A percentile compares a stretch with the other conserved stretches of the same genome.
These are phyloP conservation scores for Scleropages formosus DNA, from an alignment of 2,797 vertebrate species.

Conservation along the genomic window DNA sequence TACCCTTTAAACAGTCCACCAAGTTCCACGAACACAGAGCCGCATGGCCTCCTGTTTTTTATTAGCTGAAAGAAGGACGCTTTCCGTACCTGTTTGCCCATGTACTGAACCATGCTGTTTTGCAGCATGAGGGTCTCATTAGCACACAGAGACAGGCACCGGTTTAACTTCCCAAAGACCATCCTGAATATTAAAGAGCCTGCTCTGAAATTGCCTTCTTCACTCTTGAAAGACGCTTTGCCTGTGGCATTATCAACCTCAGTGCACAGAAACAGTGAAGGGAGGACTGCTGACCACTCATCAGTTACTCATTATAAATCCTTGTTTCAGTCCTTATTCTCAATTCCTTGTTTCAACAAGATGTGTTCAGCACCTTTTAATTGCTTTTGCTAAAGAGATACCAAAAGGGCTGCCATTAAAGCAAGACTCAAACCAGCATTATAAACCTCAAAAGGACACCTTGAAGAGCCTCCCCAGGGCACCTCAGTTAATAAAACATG, in stretches of 20 bases:
- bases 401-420: constrained; percentile 29
- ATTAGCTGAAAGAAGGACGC: constrained; percentile 22
- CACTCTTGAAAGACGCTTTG: neutral
- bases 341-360: constrained; percentile 49
- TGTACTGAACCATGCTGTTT: constrained; percentile 28
- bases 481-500: neutral
- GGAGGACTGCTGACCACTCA: constrained; percentile 2
- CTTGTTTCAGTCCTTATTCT: constrained; percentile 57
- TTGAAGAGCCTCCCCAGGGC: constrained; percentile 10
- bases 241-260: neutral
- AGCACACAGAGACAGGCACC: constrained; percentile 31
- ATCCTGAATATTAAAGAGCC: constrained; percentile 33
- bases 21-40: constrained; percentile 28
- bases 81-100: constrained; percentile 30
- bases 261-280: constrained; percentile 12
- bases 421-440: constrained; percentile 27
- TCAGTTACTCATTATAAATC: constrained; percentile 18
- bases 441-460: constrained; percentile 34
- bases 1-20: constrained; percentile 22
- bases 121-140: constrained; percentile 14
- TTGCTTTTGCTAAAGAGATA: constrained; percentile 42
- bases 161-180: constrained; percentile 25
- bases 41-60: neutral
- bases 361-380: constrained; percentile 51
- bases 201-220: constrained; percentile 29